Conservation (phyloP, 2,797 vertebrate species). For the Falco biarmicus region DNA sequence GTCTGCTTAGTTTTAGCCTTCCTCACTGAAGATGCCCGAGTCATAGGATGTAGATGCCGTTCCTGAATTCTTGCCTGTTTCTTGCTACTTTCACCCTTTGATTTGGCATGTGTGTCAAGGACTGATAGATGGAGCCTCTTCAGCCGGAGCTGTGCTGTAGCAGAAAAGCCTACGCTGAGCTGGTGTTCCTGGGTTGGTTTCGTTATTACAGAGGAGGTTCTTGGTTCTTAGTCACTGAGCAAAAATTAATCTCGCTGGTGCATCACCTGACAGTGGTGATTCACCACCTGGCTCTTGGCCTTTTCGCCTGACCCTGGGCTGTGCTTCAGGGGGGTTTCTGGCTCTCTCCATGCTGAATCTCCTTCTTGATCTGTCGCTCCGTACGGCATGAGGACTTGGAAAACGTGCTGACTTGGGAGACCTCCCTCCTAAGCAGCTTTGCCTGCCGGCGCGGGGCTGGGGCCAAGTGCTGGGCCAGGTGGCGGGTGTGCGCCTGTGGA, state of each 20-base stretch:
- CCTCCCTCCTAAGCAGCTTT: neutral
- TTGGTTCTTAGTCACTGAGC: neutral
- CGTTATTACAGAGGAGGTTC: neutral
- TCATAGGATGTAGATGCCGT: rapidly evolving
- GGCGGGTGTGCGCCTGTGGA: conserved; percentile 13
- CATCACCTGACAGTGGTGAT: neutral
- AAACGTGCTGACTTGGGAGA: conserved; percentile 31
- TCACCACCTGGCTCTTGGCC: neutral
- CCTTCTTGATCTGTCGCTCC: rapidly evolving
- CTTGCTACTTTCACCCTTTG: neutral
- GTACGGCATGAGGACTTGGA: neutral
- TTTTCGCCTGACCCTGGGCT: neutral
- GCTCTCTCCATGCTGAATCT: neutral
- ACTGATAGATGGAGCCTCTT: neutral
- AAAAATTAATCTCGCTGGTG: neutral
- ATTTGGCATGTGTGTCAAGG: neutral
- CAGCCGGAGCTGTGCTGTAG: neutral
- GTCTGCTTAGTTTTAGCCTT: neutral
- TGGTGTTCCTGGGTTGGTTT: neutral
- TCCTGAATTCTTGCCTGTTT: neutral
- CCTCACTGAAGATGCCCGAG: neutral
- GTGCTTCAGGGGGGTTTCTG: neutral
- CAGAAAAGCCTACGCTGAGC: neutral
- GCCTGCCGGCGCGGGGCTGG: neutral
- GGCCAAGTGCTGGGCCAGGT: neutral